A percentile compares a stretch with the other conserved stretches of the same genome.
These are phyloP conservation scores for Caenorhabditis sp. DNA, from an alignment of 2,888 invertebrate genomes.

Conservation along the genomic window DNA sequence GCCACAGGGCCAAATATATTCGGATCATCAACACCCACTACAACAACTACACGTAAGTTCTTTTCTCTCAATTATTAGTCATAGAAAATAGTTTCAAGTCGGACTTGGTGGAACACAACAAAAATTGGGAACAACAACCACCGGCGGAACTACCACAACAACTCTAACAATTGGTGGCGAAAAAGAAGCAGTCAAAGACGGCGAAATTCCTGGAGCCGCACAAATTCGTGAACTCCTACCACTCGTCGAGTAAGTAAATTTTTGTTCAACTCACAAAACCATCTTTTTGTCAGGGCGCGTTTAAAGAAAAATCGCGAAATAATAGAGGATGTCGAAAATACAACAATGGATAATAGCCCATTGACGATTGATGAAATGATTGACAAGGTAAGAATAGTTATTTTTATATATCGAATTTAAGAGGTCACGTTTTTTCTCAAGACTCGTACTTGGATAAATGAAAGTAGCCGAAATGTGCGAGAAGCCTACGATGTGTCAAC, in stretches of 20 bases:
- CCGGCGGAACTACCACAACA: constrained; percentile 6
- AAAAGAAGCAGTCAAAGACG: constrained; percentile 30
- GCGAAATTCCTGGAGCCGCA: constrained; percentile 17
- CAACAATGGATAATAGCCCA: constrained; percentile 13
- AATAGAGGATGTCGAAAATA: constrained; percentile 30
- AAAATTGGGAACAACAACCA: constrained; percentile 3
- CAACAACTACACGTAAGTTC: constrained; percentile 12
- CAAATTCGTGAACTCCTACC: constrained; percentile 29
- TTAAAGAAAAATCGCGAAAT: constrained; percentile 33
- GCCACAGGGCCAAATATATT: constrained; percentile 30
- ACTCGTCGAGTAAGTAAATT: constrained; percentile 23
- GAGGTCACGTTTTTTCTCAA: neutral
- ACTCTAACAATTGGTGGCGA: constrained; percentile 7
- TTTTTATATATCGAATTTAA: too few species aligned
- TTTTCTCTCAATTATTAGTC: neutral
- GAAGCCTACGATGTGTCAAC: constrained; percentile 10
- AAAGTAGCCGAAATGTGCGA: constrained; percentile 15
- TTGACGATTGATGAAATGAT: constrained; percentile 28
- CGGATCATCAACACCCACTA: constrained; percentile 21
- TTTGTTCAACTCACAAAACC: too few species aligned
- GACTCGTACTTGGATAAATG: constrained; percentile 23
- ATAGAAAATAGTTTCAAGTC: constrained; percentile 11
- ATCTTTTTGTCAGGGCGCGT: constrained; percentile 6
- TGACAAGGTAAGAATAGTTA: constrained; percentile 19
- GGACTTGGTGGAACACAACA: constrained; percentile 40